Evolutionary conservation across 2,113 vertebrate genomes (phyloP), one percentile per base, ranked within the genome.

Genomic region (Psittacara wagleri): DNA sequence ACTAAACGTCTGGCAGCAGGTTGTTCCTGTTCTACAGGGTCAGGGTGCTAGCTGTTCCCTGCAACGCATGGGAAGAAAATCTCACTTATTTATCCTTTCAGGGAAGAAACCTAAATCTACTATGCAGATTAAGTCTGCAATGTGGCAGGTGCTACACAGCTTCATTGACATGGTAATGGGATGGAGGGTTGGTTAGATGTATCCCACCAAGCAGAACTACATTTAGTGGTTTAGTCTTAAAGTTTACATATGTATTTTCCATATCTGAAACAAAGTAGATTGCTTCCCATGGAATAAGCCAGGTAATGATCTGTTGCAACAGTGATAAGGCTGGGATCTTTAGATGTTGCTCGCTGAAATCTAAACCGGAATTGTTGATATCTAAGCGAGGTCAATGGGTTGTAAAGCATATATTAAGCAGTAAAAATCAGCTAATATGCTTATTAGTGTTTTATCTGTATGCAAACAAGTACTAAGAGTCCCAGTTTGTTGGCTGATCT

Each of bases 291-390:
- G 67, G 20, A 57, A 39, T 63, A 55, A 88, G 48, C 12, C 33
- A 28, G 27, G 4, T 63, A 72, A 59, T 0, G 1, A 13, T 72
- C 14, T 41, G 31, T 29, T 49, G 28, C 62, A 2, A 0, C 37
- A 52, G 22, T 61, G 10, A 6, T 83, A 74, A 77, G 17, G 2
- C 48, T 73, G 20, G 62, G 20, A 20, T 68, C 15, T 76, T 79
- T n/a, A 57, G 24, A 17, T 67, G 28, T 31, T 54, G 10, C 33
- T 23, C 3, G 5, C 48, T 88, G 61, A 90, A 90, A 37, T 44
- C 75, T 66, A 43, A 31, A 63, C 22, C 11, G 25, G 17, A 84
- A 25, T 33, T 80, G 6, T 55, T 49, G 39, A 69, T 44, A 72
- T 48, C 37, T 35, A 85, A 41, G 2, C 27, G n/a, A 83, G 10